Percentiles rank a stretch among this genome's conserved stretches.
These are phyloP conservation scores for Parasteatoda lunata DNA, from an alignment of 2,888 invertebrate species.

Conservation along the genomic window DNA sequence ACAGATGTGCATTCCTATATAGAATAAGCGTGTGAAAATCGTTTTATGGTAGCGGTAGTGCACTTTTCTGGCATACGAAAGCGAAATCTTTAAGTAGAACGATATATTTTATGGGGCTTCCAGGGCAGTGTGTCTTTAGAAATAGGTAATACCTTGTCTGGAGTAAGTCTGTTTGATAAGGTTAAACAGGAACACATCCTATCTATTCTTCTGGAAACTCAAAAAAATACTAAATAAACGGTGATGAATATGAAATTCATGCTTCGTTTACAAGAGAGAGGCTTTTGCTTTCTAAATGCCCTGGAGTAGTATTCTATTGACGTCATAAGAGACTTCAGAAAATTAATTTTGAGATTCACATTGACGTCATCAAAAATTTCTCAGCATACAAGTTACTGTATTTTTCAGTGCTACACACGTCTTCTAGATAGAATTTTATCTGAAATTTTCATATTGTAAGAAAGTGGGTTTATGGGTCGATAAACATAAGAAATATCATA, in stretches of 20 bases:
- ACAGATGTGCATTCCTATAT: too few relatives aligned
- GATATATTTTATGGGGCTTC: not conserved
- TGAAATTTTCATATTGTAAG: too few relatives aligned
- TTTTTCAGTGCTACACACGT: not conserved
- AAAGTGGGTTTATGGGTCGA: too few relatives aligned
- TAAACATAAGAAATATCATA: too few relatives aligned
- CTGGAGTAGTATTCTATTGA: conserved; percentile 22
- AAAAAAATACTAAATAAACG: too few relatives aligned
- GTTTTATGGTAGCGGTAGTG: too few relatives aligned
- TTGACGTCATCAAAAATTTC: conserved; percentile 36
- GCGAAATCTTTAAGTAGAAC: not conserved
- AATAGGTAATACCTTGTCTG: not conserved
- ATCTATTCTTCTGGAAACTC: too few relatives aligned
- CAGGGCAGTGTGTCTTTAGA: conserved; percentile 1
- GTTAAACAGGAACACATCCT: not conserved
- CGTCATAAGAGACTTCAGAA: conserved; percentile 30
- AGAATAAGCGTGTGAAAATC: too few relatives aligned
- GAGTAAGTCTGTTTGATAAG: not conserved
- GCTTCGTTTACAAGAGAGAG: conserved; percentile 28
- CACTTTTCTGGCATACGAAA: too few relatives aligned
- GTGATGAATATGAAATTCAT: conserved; percentile 6
- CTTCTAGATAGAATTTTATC: too few relatives aligned
- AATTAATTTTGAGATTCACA: not conserved
- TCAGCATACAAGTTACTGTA: conserved; percentile 22
- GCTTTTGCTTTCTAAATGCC: not conserved